A percentile compares a stretch with the other conserved stretches of the same genome.
phyloP scores from a whole-genome alignment of 1,140 invertebrate genomes.

The Cydia strobilella region DNA sequence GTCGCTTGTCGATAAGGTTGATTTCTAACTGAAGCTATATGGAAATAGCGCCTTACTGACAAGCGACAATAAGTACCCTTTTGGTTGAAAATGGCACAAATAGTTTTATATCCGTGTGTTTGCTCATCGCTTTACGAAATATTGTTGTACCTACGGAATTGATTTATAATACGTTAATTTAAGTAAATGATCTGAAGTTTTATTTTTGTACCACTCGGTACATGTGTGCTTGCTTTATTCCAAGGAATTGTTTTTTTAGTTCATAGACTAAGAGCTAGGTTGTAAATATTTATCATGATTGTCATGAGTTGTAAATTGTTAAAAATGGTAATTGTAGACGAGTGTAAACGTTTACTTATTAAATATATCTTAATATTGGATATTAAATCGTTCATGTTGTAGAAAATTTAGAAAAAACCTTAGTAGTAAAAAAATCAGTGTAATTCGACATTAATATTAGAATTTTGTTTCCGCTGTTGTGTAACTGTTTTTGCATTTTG shows the following conservation, averaged over 20 bases:
- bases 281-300: conserved; percentile 73
- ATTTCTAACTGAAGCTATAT: too few relatives aligned
- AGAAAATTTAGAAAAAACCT: conserved; percentile 64
- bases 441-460: conserved; percentile 49
- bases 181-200: conserved; percentile 41
- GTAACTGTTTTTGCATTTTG: conserved; percentile 37
- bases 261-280: conserved; percentile 45
- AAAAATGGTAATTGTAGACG: conserved; percentile 59
- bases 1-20: too few relatives aligned
- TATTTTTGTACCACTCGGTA: conserved; percentile 55
- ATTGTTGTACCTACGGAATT: conserved; percentile 30
- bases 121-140: neutral
- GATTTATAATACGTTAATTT: conserved; percentile 43
- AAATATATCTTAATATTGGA: conserved; percentile 52
- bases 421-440: conserved; percentile 66
- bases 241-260: conserved; percentile 56
- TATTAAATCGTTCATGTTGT: conserved; percentile 77
- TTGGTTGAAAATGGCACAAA: too few relatives aligned
- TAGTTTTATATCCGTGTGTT: conserved; percentile 28
- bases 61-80: too few relatives aligned
- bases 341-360: conserved; percentile 64
- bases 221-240: conserved; percentile 50
- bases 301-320: conserved; percentile 67
- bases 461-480: conserved; percentile 35
- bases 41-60: too few relatives aligned